A percentile compares a stretch with the other conserved stretches of the same genome.
These are phyloP conservation scores for Sminthopsis crassicaudata DNA, from an alignment of 2,113 vertebrate species.

Conservation along the genomic window DNA sequence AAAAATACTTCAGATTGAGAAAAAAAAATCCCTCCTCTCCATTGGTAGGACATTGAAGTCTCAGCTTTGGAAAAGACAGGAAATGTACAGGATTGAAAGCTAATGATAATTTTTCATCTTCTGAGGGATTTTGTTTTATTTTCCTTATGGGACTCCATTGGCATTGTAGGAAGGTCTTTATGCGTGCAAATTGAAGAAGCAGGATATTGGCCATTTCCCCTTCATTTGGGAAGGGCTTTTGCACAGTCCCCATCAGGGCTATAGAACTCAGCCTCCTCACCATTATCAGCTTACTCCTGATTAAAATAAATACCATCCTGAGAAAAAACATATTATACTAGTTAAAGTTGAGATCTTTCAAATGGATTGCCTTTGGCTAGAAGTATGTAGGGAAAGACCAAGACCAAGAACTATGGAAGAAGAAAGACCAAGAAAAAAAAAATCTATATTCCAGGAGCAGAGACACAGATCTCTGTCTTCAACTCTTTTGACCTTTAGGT, in stretches of 20 bases:
- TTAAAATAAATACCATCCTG: neutral
- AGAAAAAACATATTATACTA: neutral
- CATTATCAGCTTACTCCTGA: neutral
- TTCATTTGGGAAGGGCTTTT: neutral
- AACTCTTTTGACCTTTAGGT: neutral
- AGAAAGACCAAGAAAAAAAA: neutral
- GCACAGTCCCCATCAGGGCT: neutral
- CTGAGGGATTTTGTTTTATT: neutral
- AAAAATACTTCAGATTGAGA: constrained; percentile 20
- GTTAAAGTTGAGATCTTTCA: neutral
- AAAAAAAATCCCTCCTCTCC: constrained; percentile 9
- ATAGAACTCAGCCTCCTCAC: neutral
- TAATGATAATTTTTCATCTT: neutral
- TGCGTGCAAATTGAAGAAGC: no score
- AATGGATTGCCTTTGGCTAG: neutral
- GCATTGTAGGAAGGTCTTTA: neutral
- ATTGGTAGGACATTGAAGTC: neutral
- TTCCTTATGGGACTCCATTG: neutral
- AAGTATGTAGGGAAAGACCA: neutral
- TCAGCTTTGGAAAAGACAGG: constrained; percentile 11
- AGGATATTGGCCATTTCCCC: neutral
- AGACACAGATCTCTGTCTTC: neutral
- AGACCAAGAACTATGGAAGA: neutral
- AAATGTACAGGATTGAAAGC: neutral
- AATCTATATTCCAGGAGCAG: neutral